Evolutionary conservation across 2,113 vertebrate genomes (phyloP).

Genomic region (Mustela nigripes): DNA sequence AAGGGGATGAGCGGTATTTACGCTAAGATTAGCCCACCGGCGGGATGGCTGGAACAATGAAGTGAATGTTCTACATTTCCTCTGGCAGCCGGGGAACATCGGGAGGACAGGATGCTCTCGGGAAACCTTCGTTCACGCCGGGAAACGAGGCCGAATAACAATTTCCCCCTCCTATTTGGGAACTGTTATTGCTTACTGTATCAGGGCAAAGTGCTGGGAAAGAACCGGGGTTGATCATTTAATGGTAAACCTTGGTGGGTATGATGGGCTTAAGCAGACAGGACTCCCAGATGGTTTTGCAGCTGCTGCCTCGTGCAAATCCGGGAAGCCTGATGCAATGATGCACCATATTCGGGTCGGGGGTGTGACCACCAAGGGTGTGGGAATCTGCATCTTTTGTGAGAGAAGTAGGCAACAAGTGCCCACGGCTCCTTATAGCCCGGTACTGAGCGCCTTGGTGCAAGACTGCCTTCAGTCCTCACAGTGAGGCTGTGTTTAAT

Average conservation of each 20-base stretch:
- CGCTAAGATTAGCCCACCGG: background rate
- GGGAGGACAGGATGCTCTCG: background rate
- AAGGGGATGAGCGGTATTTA: rapidly evolving
- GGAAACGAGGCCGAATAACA: background rate
- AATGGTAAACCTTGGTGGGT: rapidly evolving
- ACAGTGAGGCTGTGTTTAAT: rapidly evolving
- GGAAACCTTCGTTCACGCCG: rapidly evolving
- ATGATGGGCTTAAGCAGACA: background rate
- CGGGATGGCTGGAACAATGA: background rate
- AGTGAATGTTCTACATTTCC: background rate
- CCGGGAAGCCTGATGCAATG: rapidly evolving
- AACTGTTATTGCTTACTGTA: rapidly evolving
- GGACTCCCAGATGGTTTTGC: background rate
- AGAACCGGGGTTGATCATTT: rapidly evolving
- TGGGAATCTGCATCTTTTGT: background rate
- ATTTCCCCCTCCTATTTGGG: rapidly evolving
- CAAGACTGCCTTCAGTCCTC: rapidly evolving
- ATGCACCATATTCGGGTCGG: rapidly evolving
- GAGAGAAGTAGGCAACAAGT: background rate
- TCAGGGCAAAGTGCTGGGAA: rapidly evolving
- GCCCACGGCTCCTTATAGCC: background rate
- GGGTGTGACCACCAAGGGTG: rapidly evolving
- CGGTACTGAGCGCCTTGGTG: rapidly evolving
- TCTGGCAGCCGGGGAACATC: rapidly evolving
- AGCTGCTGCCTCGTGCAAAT: rapidly evolving